phyloP scores from a whole-genome alignment of 2,113 vertebrate genomes.

The Sceloporus undulatus region DNA sequence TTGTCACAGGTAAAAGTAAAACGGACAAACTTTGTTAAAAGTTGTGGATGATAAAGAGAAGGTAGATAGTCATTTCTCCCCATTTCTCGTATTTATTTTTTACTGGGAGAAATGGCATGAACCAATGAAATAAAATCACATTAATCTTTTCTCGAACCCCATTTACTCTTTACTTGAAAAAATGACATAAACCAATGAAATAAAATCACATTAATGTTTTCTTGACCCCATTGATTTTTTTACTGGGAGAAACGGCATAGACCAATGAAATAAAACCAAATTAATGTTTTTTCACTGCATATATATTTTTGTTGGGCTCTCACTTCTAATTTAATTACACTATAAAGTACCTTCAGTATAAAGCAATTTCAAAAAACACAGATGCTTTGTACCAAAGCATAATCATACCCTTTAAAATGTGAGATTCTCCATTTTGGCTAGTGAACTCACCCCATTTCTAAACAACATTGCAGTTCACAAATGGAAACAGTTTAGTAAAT shows the following conservation, averaged over 20 bases:
- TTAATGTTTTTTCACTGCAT: background rate
- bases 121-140: too few species aligned
- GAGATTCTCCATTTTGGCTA: background rate
- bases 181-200: background rate
- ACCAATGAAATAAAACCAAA: background rate
- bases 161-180: background rate
- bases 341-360: background rate
- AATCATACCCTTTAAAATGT: background rate
- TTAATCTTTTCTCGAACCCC: too few species aligned
- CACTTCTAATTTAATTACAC: background rate
- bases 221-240: background rate
- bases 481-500: background rate
- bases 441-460: background rate
- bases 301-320: background rate
- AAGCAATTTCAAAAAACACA: background rate
- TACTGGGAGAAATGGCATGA: too few species aligned
- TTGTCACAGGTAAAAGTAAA: background rate
- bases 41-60: background rate
- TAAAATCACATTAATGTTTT: too few species aligned
- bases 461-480: background rate
- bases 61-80: too few species aligned
- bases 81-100: too few species aligned
- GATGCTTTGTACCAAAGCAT: background rate
- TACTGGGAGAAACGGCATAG: background rate
- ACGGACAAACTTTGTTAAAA: constrained; percentile 18